phyloP scores from a whole-genome alignment of 2,797 vertebrate genomes.

The Tympanoctomys barrerae region DNA sequence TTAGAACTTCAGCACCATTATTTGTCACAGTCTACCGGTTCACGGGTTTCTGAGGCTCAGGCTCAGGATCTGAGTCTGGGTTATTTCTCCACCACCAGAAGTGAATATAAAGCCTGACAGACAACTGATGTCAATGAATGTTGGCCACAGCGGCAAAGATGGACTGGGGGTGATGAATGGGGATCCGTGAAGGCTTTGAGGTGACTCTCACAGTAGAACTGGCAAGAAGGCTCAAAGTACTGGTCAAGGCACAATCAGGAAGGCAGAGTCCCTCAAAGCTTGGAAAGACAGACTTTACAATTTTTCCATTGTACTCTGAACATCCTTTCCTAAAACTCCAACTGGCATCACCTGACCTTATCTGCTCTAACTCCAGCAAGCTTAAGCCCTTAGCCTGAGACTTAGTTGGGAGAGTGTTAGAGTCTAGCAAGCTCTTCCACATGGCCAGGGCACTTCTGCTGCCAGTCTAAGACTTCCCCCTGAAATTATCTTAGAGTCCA shows the following conservation, averaged over 20 bases:
- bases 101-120: background rate
- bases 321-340: background rate
- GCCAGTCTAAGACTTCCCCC: background rate
- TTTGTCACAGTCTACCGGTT: background rate
- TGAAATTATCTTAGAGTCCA: constrained; percentile 19
- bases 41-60: background rate
- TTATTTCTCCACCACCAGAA: background rate
- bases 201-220: background rate
- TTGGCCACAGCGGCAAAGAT: background rate
- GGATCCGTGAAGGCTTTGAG: background rate
- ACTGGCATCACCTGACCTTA: background rate
- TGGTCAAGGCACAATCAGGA: background rate
- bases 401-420: background rate
- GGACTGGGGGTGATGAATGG: background rate
- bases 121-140: background rate
- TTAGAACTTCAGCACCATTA: constrained; percentile 33
- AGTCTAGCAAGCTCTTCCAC: background rate
- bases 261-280: background rate
- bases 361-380: background rate
- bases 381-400: background rate
- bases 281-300: background rate
- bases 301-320: background rate
- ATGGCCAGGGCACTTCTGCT: background rate
- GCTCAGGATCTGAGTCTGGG: background rate
- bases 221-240: background rate